Evolutionary conservation across 2,797 vertebrate species (phyloP), one percentile per base, ranked within the genome.

Genomic region (Carapus acus): DNA sequence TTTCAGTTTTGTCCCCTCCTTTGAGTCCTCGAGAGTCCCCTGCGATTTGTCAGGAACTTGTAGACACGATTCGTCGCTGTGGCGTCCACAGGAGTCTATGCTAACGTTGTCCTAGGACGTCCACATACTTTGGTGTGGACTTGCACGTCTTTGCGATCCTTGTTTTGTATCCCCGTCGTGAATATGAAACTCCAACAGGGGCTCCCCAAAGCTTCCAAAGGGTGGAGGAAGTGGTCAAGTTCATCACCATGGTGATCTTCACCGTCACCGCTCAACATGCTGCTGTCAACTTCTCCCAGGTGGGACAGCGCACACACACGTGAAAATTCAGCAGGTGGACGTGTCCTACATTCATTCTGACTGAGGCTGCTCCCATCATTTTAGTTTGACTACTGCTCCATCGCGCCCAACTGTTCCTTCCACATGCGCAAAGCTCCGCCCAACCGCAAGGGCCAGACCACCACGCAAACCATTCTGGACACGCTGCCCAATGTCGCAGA

Each of bases 331-430:
- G 23, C n/a, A 2, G 2, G n/a, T n/a, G n/a, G n/a, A n/a, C n/a
- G n/a, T n/a, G n/a, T n/a, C n/a, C n/a, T n/a, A n/a, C n/a, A n/a
- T n/a, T n/a, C 24, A 27, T 27, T 27, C 9, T 27, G 24, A 20
- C 24, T 37, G 4, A 60, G 4, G 0, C 7, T 15, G 40, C 13
- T 62, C 11, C 48, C 12, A 54, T 37, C 1, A 27, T 68, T 23
- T 21, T 33, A 90, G 88, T 90, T 76, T 42, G 88, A 91, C 72
- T 90, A 83, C 73, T 49, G 60, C 5, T 52, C 71, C 58, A 90
- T 87, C 84, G 43, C 77, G 54, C 87, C 88, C n/a, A 92, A 90
- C 46, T 47, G 64, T 1, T 65, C 87, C 0, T 60, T 79, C 15
- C 52, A 86, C 39, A 79, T 91, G 76, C 74, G 46, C 49, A 81